These are phyloP conservation scores for Brachynemurus nebulosus DNA, from an alignment of 2,888 invertebrate genomes.

Conservation along the genomic window DNA sequence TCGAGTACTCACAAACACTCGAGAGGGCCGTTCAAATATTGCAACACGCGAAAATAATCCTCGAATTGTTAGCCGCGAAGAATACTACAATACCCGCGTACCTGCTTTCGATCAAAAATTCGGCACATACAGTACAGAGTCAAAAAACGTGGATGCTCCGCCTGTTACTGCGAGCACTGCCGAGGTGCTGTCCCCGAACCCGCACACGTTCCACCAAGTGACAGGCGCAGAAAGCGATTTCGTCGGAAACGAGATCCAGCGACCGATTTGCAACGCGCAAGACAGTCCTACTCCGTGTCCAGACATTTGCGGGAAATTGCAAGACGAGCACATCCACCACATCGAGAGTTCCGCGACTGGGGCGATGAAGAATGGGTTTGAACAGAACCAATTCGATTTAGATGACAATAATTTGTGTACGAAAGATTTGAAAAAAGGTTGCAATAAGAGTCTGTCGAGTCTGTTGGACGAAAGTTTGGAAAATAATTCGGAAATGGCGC, in stretches of 20 bases:
- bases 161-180: constrained; percentile 44
- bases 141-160: constrained; percentile 68
- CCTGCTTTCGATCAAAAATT: constrained; percentile 3
- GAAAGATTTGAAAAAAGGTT: constrained; percentile 18
- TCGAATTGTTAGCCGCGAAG: constrained; percentile 15
- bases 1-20: constrained; percentile 25
- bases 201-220: constrained; percentile 27
- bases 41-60: background rate
- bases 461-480: constrained; percentile 28
- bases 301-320: constrained; percentile 19
- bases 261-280: constrained; percentile 16
- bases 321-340: constrained; percentile 30
- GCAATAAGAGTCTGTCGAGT: constrained; percentile 35
- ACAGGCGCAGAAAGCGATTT: constrained; percentile 26
- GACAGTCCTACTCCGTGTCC: constrained; percentile 14
- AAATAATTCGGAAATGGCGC: constrained; percentile 19
- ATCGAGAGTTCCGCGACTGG: constrained; percentile 27
- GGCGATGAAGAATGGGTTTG: constrained; percentile 36
- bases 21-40: constrained; percentile 24
- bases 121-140: constrained; percentile 16
- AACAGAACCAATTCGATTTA: constrained; percentile 14
- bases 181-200: constrained; percentile 23
- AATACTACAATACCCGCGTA: constrained; percentile 3
- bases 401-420: background rate
- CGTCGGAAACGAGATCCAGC: constrained; percentile 16